Base-by-base conservation (phyloP, 2,888 invertebrate genomes). In the Caenorhabditis sp. region DNA sequence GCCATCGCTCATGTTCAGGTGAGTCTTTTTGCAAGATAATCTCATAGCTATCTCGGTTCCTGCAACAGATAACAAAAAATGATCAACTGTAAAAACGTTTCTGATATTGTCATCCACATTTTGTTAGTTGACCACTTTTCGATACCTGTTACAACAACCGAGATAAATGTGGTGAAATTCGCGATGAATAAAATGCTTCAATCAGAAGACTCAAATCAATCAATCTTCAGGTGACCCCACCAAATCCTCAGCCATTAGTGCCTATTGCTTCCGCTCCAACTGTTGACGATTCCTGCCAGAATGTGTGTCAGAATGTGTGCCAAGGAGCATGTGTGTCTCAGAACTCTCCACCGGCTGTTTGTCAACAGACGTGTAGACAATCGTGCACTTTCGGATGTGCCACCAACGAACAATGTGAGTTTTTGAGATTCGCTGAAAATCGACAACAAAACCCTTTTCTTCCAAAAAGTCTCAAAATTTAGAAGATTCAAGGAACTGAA, bases 301-400 rank as follows among this genome's bases (percentile, higher is more conserved):
- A 64, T 54, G 82, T 82, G 6, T 87, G 87, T 49, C 87, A 87
- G 64, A 85, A 85, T 64, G 87, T 85, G 41, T 85, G 85, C 28
- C 85, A 85, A 61, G 74, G 80, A 38, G 87, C 87, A 0, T 87
- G 87, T 59, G 82, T 84, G 10, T 82, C 85, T 19, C 79, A 84
- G n/a, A 82, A 84, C 19, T 84, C 86, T 24, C 87, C 87, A 44
- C 73, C 84, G 0, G 68, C 80, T 3, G 69, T 85, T 54, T 87
- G 87, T 63, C 80, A 84, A 44, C 82, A 82, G 44, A 87, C 87
- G 14, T 87, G 87, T 54, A 64, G 61, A 54, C 75, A 84, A 19
- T 82, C 81, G 14, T 87, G 87, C 38, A 80, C 82, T 38, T 85
- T 85, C 61, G 87, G 87, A 70, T 87, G 87, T 51, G 47, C 83